Evolutionary conservation across 2,797 vertebrate genomes (phyloP), one percentile per base, ranked within the genome.

Genomic region (Rallus crepitans): DNA sequence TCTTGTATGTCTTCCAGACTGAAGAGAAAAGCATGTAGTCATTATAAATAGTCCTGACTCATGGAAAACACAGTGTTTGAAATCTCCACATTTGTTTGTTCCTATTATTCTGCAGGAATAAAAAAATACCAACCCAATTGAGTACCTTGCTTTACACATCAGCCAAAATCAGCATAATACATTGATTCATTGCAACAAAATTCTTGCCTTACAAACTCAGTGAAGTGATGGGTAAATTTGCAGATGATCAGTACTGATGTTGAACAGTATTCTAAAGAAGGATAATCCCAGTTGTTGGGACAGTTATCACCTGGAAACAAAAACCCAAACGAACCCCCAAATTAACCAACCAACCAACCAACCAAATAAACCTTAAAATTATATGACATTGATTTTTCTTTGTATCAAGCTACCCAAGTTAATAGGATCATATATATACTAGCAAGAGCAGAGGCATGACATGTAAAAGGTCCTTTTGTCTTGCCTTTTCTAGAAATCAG

Each of bases 311-410:
- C 18, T 19, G 9, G 18, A 13, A 80, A 66, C 12, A 45, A 70
- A 57, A 56, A 37, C 3, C 0, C 11, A 70, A 65, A 66, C 13
- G 40, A 59, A 9, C 12, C 18, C 19, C 6, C 0, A 37, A 82
- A 40, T 2, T 25, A 79, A 11, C 1, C 30, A 79, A 11, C 1
- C 3, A 84, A 11, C 1, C 3, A 76, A 30, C 1, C 28, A 23
- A 19, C 1, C 1, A 47, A 85, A 42, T 10, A 1, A 0, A 2
- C 7, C n/a, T 84, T 72, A 28, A 69, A 78, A 68, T 64, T 21
- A 3, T 16, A 18, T 17, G 2, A 4, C 2, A 15, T n/a, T 81
- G 25, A 56, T 57, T 89, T 80, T 76, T 13, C 8, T 63, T 77
- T 60, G 2, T 53, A 64, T 48, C 14, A 82, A 63, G 9, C 2